Conservation (phyloP, 2,113 vertebrate species). For the Scartelaos histophorus region DNA sequence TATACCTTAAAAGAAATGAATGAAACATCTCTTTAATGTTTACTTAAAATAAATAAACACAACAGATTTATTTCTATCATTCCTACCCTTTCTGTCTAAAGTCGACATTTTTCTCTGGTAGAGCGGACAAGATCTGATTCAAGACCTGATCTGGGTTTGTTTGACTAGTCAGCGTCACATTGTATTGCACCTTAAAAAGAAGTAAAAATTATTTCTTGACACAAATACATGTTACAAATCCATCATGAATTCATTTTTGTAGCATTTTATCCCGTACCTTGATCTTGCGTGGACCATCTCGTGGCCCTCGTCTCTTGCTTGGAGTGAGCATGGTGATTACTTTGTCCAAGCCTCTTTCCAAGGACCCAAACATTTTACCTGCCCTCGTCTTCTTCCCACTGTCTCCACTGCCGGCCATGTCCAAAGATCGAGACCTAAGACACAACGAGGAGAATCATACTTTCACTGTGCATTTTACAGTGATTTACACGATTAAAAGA, state of each 20-base stretch:
- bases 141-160: constrained; percentile 88
- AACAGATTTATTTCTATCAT: accelerated
- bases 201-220: not conserved
- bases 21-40: not conserved
- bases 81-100: constrained; percentile 91
- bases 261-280: constrained; percentile 72
- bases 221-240: not conserved
- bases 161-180: constrained; percentile 87
- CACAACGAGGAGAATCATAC: not conserved
- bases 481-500: not conserved
- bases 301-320: constrained; percentile 81
- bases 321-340: constrained; percentile 93
- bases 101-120: constrained; percentile 86
- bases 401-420: constrained; percentile 77
- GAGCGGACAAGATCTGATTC: constrained; percentile 83
- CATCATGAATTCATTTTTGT: not conserved
- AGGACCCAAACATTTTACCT: constrained; percentile 87
- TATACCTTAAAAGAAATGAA: constrained; percentile 78
- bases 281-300: constrained; percentile 82
- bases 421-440: constrained; percentile 84
- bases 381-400: constrained; percentile 86
- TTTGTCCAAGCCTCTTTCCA: constrained; percentile 93
- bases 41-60: not conserved
- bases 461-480: not conserved
- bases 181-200: constrained; percentile 84